phyloP scores from a whole-genome alignment of 2,113 vertebrate genomes.

The Thamnophis sirtalis region DNA sequence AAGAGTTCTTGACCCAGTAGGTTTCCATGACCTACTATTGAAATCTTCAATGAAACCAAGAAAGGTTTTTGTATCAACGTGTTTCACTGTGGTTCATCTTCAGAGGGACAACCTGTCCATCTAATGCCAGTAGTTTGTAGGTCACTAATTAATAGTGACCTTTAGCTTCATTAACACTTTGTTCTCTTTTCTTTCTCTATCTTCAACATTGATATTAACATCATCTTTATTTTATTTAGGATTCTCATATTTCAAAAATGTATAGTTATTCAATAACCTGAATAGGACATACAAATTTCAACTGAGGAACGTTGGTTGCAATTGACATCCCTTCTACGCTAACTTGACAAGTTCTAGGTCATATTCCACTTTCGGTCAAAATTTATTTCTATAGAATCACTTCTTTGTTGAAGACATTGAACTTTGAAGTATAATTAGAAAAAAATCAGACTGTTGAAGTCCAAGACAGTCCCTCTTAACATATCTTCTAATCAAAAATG shows the following conservation, averaged over 20 bases:
- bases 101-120: background rate
- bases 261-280: background rate
- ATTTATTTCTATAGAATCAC: background rate
- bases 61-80: conserved; percentile 31
- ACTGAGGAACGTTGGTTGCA: background rate
- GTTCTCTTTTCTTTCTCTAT: background rate
- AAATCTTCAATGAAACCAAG: background rate
- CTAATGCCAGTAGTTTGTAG: background rate
- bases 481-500: too few species aligned
- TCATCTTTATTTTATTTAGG: background rate
- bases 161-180: background rate
- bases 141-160: background rate
- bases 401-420: background rate
- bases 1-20: background rate
- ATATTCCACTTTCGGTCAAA: background rate
- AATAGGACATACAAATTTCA: background rate
- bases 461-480: background rate
- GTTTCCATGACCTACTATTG: background rate
- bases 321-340: background rate
- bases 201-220: background rate
- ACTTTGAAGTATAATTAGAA: background rate
- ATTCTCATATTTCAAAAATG: background rate
- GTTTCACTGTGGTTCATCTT: conserved; percentile 27
- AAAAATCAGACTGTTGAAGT: background rate
- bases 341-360: background rate